These are phyloP conservation scores for Abscondita cerata DNA, from an alignment of 2,888 invertebrate genomes.

Conservation along the genomic window DNA sequence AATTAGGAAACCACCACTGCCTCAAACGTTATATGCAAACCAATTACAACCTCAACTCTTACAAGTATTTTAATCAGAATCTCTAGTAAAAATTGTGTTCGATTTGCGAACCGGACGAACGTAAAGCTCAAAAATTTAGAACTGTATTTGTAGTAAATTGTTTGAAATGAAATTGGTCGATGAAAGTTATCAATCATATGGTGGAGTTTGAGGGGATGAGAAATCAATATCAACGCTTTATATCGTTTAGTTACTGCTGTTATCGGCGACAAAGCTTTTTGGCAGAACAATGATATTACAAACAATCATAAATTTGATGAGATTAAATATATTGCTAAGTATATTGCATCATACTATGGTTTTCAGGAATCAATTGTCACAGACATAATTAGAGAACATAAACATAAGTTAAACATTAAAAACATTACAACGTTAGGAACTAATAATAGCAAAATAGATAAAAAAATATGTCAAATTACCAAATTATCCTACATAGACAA, in stretches of 20 bases:
- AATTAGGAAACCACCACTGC: background rate
- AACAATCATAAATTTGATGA: slow-evolving; percentile 73
- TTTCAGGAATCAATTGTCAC: too few species aligned
- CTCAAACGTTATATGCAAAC: slow-evolving; percentile 20
- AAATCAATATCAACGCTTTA: slow-evolving; percentile 71
- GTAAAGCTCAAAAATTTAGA: slow-evolving; percentile 67
- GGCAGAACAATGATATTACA: slow-evolving; percentile 63
- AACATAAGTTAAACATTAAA: too few species aligned
- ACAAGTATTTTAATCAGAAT: slow-evolving; percentile 74
- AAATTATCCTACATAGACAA: too few species aligned
- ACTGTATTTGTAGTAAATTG: slow-evolving; percentile 71
- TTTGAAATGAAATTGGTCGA: slow-evolving; percentile 74
- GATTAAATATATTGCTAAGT: slow-evolving; percentile 71
- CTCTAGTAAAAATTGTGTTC: slow-evolving; percentile 73
- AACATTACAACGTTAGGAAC: too few species aligned
- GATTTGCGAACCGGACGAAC: slow-evolving; percentile 67
- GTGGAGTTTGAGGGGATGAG: slow-evolving; percentile 74
- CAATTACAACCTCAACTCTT: slow-evolving; percentile 61
- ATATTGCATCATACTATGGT: too few species aligned
- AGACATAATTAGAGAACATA: too few species aligned
- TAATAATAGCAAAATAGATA: too few species aligned
- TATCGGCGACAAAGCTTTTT: slow-evolving; percentile 62
- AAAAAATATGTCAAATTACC: too few species aligned
- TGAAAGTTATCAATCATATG: slow-evolving; percentile 71
- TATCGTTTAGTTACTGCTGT: slow-evolving; percentile 69